Conservation (phyloP, 2,888 invertebrate genomes). For the Acanthococcus lagerstroemiae region DNA sequence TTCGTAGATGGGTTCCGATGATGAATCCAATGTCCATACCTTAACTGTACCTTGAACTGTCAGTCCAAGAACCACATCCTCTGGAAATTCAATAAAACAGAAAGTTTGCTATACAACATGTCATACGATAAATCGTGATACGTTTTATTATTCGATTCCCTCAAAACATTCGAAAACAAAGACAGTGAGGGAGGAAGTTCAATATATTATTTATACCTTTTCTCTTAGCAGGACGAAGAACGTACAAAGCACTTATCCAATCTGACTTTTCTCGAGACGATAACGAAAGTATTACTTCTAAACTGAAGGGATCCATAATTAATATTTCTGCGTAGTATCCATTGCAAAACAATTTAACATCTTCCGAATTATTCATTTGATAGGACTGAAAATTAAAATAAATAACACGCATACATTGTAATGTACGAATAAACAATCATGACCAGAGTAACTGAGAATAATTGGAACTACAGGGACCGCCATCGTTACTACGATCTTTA, state of each 20-base stretch:
- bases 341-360: conserved; percentile 83
- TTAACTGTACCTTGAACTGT: conserved; percentile 94
- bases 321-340: conserved; percentile 97
- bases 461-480: no score
- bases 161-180: neutral
- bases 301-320: conserved; percentile 90
- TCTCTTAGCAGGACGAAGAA: conserved; percentile 56
- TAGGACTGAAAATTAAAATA: conserved; percentile 52
- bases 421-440: no score
- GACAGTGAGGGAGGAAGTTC: neutral
- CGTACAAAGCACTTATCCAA: conserved; percentile 94
- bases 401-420: neutral
- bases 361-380: conserved; percentile 71
- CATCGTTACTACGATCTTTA: no score
- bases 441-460: no score
- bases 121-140: neutral
- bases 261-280: conserved; percentile 94
- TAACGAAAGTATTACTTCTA: conserved; percentile 83
- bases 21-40: conserved; percentile 87
- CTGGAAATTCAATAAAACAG: conserved; percentile 41
- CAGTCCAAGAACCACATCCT: conserved; percentile 89
- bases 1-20: conserved; percentile 73
- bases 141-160: neutral
- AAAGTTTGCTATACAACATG: neutral
- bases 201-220: conserved; percentile 49